Evolutionary conservation across 1,140 invertebrate genomes (phyloP).

Genomic region (Hylaeus anthracinus): DNA sequence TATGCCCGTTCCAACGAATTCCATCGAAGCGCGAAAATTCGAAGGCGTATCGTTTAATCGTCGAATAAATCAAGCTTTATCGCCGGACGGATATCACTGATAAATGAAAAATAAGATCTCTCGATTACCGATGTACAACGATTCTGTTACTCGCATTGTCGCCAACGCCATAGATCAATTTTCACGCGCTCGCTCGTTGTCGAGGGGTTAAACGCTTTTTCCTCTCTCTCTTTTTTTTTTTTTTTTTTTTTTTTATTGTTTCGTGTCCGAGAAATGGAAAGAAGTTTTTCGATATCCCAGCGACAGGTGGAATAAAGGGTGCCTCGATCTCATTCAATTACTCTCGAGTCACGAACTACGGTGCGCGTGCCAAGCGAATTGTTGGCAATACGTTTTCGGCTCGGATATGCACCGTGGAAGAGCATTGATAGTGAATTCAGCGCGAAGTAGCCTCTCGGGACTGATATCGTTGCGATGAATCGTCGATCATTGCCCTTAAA

Average conservation of each 20-base stretch:
- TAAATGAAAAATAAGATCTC: too few relatives aligned
- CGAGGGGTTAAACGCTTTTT: too few relatives aligned
- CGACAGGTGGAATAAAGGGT: background rate
- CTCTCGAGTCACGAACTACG: background rate
- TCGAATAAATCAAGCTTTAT: too few relatives aligned
- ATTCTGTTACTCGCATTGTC: too few relatives aligned
- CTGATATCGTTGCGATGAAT: conserved; percentile 61
- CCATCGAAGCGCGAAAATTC: background rate
- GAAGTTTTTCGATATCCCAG: background rate
- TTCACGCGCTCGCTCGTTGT: too few relatives aligned
- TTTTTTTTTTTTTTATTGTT: too few relatives aligned
- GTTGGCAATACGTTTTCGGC: conserved; percentile 35
- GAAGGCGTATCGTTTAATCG: too few relatives aligned
- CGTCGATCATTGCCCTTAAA: conserved; percentile 72
- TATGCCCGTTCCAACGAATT: background rate
- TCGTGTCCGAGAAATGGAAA: background rate
- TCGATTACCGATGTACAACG: too few relatives aligned
- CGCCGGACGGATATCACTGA: too few relatives aligned
- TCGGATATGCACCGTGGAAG: conserved; percentile 30
- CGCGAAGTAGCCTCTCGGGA: conserved; percentile 37
- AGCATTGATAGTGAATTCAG: conserved; percentile 52
- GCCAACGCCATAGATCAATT: too few relatives aligned
- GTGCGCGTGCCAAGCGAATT: background rate
- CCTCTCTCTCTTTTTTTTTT: too few relatives aligned
- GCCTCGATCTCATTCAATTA: conserved; percentile 2